A percentile compares a stretch with the other conserved stretches of the same genome.
Evolutionary conservation across 1,140 invertebrate species (phyloP).

Genomic region (Wasmannia auropunctata): DNA sequence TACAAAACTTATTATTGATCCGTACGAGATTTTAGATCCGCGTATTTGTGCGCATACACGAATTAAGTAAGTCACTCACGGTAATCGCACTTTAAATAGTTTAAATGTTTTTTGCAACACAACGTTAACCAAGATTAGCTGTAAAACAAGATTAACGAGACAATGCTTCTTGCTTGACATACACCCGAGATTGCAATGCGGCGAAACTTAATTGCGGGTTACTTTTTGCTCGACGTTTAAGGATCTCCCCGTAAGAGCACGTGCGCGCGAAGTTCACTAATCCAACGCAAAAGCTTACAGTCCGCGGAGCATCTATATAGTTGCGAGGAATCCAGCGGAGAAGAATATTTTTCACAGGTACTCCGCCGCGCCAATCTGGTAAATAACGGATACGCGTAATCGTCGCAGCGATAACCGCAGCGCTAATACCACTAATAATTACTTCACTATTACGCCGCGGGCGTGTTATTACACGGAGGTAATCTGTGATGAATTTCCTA

Average conservation of each 20-base stretch:
- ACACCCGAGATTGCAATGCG: not conserved
- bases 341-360: not conserved
- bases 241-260: not conserved
- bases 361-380: not conserved
- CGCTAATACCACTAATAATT: constrained; percentile 37
- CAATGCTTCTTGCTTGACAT: not conserved
- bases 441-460: constrained; percentile 18
- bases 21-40: not conserved
- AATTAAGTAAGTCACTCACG: not conserved
- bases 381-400: constrained; percentile 32
- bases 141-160: not conserved
- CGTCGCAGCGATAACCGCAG: not conserved
- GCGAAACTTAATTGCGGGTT: not conserved
- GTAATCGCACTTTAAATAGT: not conserved
- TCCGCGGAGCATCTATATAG: not conserved
- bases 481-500: constrained; percentile 42
- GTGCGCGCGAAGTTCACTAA: not conserved
- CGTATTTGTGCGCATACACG: too few species aligned
- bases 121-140: not conserved
- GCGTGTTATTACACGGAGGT: constrained; percentile 19
- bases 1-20: too few species aligned
- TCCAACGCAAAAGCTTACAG: not conserved
- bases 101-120: not conserved
- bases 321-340: not conserved
- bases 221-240: not conserved